Evolutionary conservation across 2,888 invertebrate genomes (phyloP).

Genomic region (Tricholauxania praeusta): DNA sequence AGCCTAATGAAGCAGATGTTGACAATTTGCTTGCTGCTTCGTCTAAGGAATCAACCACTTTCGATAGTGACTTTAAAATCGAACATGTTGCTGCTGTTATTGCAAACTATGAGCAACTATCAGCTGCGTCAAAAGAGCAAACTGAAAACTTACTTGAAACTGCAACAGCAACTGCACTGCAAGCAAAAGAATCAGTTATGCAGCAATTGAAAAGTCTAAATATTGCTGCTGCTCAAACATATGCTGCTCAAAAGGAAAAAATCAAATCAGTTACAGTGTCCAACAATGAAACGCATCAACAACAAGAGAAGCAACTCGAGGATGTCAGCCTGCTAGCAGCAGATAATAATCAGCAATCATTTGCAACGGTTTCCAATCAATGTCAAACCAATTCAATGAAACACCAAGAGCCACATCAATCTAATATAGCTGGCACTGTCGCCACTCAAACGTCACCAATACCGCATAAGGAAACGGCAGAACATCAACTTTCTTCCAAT

Average conservation of each 20-base stretch:
- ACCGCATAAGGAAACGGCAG: constrained; percentile 7
- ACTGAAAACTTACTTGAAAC: no score
- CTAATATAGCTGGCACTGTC: not conserved
- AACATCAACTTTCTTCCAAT: constrained; percentile 5
- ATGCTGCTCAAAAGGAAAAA: not conserved
- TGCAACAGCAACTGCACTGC: not conserved
- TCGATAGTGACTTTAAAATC: not conserved
- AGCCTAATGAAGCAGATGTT: not conserved
- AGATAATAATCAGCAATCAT: constrained; percentile 6
- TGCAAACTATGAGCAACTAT: constrained; percentile 58
- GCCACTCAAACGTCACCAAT: constrained; percentile 16
- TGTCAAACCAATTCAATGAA: constrained; percentile 1
- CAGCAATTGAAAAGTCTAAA: not conserved
- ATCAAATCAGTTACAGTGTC: not conserved
- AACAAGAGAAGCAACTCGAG: not conserved
- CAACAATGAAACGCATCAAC: constrained; percentile 5
- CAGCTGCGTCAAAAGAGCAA: constrained; percentile 8
- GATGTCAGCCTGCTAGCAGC: constrained; percentile 13
- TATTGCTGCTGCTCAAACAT: constrained; percentile 12
- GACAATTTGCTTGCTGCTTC: not conserved
- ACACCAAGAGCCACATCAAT: not conserved
- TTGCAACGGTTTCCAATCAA: constrained; percentile 44
- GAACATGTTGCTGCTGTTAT: constrained; percentile 54
- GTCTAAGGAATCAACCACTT: not conserved
- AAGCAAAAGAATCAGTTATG: not conserved